Evolutionary conservation across 64 coral and sea anemone species (phyloP).

Genomic region (Montipora capricornis): DNA sequence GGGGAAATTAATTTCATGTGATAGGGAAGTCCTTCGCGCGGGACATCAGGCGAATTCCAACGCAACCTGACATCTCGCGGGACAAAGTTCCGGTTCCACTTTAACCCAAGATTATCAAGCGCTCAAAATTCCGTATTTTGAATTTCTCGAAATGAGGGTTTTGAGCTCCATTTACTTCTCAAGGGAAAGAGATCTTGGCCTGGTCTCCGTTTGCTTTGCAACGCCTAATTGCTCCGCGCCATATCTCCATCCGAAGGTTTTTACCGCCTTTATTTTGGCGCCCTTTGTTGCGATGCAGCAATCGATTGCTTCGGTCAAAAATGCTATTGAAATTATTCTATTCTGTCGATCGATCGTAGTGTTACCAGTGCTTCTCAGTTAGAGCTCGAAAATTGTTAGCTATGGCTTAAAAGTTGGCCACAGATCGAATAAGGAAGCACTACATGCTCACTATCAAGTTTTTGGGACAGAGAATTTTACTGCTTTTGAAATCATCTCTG

Average conservation of each 20-base stretch:
- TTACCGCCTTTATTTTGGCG: constrained; percentile 58
- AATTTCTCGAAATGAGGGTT: background rate
- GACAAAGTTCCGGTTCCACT: background rate
- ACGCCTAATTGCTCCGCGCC: constrained; percentile 19
- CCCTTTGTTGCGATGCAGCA: background rate
- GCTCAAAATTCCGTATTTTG: background rate
- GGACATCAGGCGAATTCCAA: constrained; percentile 68
- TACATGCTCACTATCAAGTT: background rate
- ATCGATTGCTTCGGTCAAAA: background rate
- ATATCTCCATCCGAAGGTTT: background rate
- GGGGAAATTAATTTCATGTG: constrained; percentile 38
- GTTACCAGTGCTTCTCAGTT: background rate
- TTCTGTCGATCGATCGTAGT: background rate
- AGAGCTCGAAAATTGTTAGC: background rate
- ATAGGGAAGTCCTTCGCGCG: constrained; percentile 35
- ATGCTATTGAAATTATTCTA: background rate
- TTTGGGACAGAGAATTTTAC: too few species aligned
- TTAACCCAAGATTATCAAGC: background rate
- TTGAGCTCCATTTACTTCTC: background rate
- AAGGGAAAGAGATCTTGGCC: background rate
- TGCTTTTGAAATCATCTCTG: too few species aligned
- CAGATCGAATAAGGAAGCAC: too few species aligned
- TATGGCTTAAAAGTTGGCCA: too few species aligned
- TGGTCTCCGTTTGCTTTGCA: background rate
- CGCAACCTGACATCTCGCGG: constrained; percentile 69